Evolutionary conservation across 1,140 invertebrate species (phyloP).

Genomic region (Calosoma granatense): DNA sequence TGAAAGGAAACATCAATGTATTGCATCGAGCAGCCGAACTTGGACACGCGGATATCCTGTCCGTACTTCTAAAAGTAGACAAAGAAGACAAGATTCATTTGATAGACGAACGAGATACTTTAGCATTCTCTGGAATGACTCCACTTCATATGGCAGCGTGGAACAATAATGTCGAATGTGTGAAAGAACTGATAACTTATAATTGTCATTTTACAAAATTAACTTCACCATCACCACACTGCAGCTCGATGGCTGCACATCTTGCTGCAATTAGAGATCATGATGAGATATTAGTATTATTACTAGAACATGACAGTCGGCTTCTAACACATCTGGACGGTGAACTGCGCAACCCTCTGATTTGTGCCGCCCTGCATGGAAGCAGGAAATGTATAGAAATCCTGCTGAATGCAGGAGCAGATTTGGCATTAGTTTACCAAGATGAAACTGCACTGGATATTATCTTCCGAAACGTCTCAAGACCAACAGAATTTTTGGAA

Average conservation of each 20-base stretch:
- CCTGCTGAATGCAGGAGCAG: conserved; percentile 46
- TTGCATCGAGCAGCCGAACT: conserved; percentile 36
- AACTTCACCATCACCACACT: conserved; percentile 33
- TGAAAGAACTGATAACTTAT: conserved; percentile 50
- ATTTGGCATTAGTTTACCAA: conserved; percentile 38
- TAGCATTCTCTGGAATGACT: conserved; percentile 36
- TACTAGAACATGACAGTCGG: conserved; percentile 40
- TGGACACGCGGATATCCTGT: conserved; percentile 33
- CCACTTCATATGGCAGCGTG: conserved; percentile 59
- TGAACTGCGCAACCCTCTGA: conserved; percentile 47
- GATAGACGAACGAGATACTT: conserved; percentile 28
- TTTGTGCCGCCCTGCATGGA: conserved; percentile 46
- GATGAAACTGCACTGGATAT: conserved; percentile 36
- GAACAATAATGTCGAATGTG: conserved; percentile 50
- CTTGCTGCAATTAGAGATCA: conserved; percentile 44
- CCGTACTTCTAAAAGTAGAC: conserved; percentile 32
- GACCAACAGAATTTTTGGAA: conserved; percentile 39
- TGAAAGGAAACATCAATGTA: conserved; percentile 33
- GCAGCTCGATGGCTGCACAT: conserved; percentile 48
- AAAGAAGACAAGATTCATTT: conserved; percentile 20
- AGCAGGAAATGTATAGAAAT: conserved; percentile 45
- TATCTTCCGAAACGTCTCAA: conserved; percentile 39
- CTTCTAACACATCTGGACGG: conserved; percentile 26
- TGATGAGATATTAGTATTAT: conserved; percentile 36
- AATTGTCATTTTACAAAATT: conserved; percentile 35